A percentile compares a stretch with the other conserved stretches of the same genome.
phyloP scores from a whole-genome alignment of 2,888 invertebrate species.

The Drosophila kanekoi region DNA sequence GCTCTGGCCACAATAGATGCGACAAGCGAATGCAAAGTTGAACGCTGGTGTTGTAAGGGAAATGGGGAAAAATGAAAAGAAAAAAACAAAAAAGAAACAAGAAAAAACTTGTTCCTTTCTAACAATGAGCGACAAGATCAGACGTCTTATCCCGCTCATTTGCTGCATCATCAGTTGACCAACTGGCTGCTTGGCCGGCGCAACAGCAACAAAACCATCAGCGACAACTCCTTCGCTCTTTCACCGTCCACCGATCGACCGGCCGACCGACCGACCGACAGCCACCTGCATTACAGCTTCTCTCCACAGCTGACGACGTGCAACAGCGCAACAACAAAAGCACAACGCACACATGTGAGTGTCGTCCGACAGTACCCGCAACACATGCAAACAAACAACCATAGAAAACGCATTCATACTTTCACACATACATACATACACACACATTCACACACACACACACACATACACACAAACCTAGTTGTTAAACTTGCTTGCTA shows the following conservation, averaged over 20 bases:
- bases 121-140: slow-evolving; percentile 62
- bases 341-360: slow-evolving; percentile 36
- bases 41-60: slow-evolving; percentile 37
- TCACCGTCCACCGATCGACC: not conserved
- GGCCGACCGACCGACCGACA: slow-evolving; percentile 1
- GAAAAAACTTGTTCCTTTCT: slow-evolving; percentile 64
- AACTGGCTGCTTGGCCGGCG: slow-evolving; percentile 25
- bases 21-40: slow-evolving; percentile 38
- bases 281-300: slow-evolving; percentile 49
- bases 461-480: slow-evolving; percentile 14
- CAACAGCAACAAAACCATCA: slow-evolving; percentile 6
- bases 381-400: slow-evolving; percentile 37
- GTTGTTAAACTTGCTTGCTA: slow-evolving; percentile 67
- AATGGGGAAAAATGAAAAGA: slow-evolving; percentile 41
- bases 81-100: slow-evolving; percentile 33
- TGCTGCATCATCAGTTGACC: slow-evolving; percentile 55
- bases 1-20: slow-evolving; percentile 17
- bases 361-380: slow-evolving; percentile 41
- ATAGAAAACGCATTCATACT: slow-evolving; percentile 54
- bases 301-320: slow-evolving; percentile 44
- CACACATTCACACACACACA: slow-evolving; percentile 1
- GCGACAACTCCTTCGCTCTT: slow-evolving; percentile 10
- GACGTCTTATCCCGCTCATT: slow-evolving; percentile 52
- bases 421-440: slow-evolving; percentile 8
- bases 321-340: slow-evolving; percentile 16